Evolutionary conservation across 2,888 invertebrate genomes (phyloP).

Genomic region (Protula sp.): DNA sequence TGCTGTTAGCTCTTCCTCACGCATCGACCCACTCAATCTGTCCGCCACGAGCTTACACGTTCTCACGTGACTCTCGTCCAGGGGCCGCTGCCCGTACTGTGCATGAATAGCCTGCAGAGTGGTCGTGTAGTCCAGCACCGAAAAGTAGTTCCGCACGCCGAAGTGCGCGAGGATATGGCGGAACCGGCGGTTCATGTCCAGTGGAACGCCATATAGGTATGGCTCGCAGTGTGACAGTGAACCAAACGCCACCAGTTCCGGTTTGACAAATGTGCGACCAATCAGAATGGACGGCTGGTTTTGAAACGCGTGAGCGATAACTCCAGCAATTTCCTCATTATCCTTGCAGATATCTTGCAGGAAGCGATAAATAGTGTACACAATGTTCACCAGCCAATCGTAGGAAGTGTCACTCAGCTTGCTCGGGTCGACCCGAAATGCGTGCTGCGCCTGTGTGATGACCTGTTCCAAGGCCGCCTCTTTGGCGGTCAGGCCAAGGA

Average conservation of each 20-base stretch:
- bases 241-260: slow-evolving; percentile 12
- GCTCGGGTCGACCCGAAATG: slow-evolving; percentile 4
- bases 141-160: slow-evolving; percentile 24
- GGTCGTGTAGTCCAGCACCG: slow-evolving; percentile 9
- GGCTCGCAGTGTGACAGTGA: slow-evolving; percentile 21
- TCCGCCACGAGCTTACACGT: background rate
- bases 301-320: slow-evolving; percentile 2
- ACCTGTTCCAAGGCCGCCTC: slow-evolving; percentile 12
- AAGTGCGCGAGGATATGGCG: slow-evolving; percentile 13
- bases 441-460: slow-evolving; percentile 18
- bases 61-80: slow-evolving; percentile 3
- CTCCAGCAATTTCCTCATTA: slow-evolving; percentile 2
- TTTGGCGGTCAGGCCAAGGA: slow-evolving; percentile 11
- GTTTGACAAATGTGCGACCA: slow-evolving; percentile 6
- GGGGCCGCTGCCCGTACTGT: slow-evolving; percentile 2
- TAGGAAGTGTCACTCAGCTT: slow-evolving; percentile 2
- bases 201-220: slow-evolving; percentile 21
- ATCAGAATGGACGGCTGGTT: slow-evolving; percentile 14
- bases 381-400: slow-evolving; percentile 10
- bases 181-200: slow-evolving; percentile 11
- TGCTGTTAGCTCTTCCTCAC: background rate
- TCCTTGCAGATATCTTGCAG: slow-evolving; percentile 14
- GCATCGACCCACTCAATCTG: slow-evolving; percentile 17
- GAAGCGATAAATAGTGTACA: slow-evolving; percentile 13
- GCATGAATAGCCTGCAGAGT: slow-evolving; percentile 7